Conservation (phyloP, 2,888 invertebrate species). For the Dorcus parallelipipedus region DNA sequence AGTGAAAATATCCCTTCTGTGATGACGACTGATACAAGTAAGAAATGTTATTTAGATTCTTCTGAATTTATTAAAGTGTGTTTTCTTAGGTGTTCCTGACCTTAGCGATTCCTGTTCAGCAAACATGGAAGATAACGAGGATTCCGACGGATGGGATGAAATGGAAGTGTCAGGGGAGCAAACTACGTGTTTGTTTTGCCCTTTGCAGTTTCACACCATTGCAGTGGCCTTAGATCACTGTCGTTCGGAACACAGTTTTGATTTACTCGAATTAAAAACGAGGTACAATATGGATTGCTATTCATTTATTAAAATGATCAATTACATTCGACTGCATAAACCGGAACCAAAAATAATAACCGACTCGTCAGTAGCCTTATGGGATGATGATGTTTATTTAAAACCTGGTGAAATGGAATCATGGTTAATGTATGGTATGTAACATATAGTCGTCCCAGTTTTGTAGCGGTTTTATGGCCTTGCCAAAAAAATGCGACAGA, state of each 20-base stretch:
- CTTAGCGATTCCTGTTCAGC: constrained; percentile 15
- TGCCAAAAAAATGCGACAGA: too few relatives aligned
- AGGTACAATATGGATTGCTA: constrained; percentile 78
- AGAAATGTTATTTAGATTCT: background rate
- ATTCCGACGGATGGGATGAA: constrained; percentile 57
- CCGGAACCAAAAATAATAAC: constrained; percentile 56
- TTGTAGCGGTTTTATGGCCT: too few relatives aligned
- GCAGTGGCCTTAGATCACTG: constrained; percentile 67
- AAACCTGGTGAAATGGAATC: constrained; percentile 75
- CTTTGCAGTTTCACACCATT: constrained; percentile 57
- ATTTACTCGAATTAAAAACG: constrained; percentile 60
- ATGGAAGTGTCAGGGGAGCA: constrained; percentile 50
- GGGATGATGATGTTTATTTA: constrained; percentile 76
- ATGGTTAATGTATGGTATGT: constrained; percentile 77
- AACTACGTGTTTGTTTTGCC: constrained; percentile 72
- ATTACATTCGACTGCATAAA: constrained; percentile 69
- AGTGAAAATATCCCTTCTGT: background rate
- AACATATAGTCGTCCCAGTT: too few relatives aligned
- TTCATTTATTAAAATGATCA: constrained; percentile 76
- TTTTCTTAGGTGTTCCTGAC: constrained; percentile 19
- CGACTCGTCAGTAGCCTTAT: constrained; percentile 53
- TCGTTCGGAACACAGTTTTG: constrained; percentile 61
- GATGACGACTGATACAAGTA: constrained; percentile 18
- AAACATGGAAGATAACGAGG: constrained; percentile 33
- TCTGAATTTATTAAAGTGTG: background rate